Base-by-base conservation (phyloP, 2,888 invertebrate genomes). In the Tenthredo scrophulariae region DNA sequence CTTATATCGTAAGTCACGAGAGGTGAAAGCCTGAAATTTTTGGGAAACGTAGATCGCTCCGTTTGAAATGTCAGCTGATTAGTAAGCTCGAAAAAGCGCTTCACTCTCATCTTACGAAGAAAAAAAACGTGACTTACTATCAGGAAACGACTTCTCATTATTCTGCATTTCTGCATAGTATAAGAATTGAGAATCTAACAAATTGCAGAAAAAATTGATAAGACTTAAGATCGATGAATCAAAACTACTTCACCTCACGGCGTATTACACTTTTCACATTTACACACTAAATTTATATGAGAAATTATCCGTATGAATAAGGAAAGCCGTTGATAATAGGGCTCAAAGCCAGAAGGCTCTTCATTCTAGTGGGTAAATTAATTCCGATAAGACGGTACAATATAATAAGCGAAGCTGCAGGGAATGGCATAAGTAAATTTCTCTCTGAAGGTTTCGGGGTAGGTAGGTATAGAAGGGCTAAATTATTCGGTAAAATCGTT, bases 401-500 rank as follows among this genome's bases (percentile, higher is more conserved):
- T 22, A 62, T 22, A 62, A 62, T 54, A n/a, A 54, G 54, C 62
- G 10, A 62, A 67, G 67, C 33, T 67, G 33, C 67, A 33, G 33
- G 18, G 67, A 67, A 67, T 7, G 10, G 67, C 18, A 26, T 6
- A 18, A 67, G 33, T 33, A 15, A 67, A 33, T 26, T 74, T n/a
- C 0, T 13, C 22, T 22, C 22, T 22, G 22, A 43, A 22, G 7
- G 40, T n/a, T 74, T 22, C 22, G 2, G 43, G 65, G 40, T 10
- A 67, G 15, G 37, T 18, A 29, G 3, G 2, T 18, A 18, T 29
- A 13, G 22, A 26, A 62, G 26, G 62, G 72, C 37, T 43, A 43
- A 72, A 54, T 77, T 50, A 50, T 77, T 77, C 77, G 77, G 29
- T 33, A 7, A 54, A 77, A 54, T 54, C 54, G 26, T 40, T 54